Conservation (phyloP, 1,140 invertebrate species). For the Papilio polyxenes region DNA sequence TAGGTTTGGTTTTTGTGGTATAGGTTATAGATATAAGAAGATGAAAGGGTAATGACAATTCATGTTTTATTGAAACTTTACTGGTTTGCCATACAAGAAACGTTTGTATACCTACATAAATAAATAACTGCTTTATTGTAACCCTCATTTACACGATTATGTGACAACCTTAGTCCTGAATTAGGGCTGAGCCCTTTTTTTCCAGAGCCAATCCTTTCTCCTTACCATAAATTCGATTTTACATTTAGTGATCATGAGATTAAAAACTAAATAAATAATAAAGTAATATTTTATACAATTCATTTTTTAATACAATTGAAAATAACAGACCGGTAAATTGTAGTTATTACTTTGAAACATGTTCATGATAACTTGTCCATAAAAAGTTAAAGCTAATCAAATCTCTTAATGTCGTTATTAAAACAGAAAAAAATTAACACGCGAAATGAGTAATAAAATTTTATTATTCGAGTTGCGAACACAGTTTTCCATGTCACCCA, state of each 20-base stretch:
- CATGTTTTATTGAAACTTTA: not conserved
- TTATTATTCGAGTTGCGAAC: constrained; percentile 51
- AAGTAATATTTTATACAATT: too few relatives aligned
- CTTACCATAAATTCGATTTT: too few relatives aligned
- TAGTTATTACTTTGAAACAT: not conserved
- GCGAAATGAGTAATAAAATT: constrained; percentile 54
- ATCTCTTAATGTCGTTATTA: constrained; percentile 22
- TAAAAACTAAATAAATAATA: too few relatives aligned
- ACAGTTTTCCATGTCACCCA: constrained; percentile 55
- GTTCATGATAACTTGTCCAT: not conserved
- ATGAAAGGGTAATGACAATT: not conserved
- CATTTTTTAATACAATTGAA: too few relatives aligned
- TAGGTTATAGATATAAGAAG: not conserved
- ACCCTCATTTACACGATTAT: too few relatives aligned
- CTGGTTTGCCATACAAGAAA: not conserved
- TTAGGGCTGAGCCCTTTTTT: too few relatives aligned
- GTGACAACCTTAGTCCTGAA: too few relatives aligned
- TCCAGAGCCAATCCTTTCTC: too few relatives aligned
- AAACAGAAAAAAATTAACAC: constrained; percentile 28
- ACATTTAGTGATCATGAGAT: too few relatives aligned
- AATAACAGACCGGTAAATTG: not conserved
- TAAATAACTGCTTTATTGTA: too few relatives aligned
- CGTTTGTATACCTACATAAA: not conserved
- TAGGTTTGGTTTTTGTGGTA: not conserved
- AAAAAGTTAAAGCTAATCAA: constrained; percentile 28